Evolutionary conservation across 2,113 vertebrate species (phyloP), one percentile per base, ranked within the genome.

Genomic region (Seriola quinqueradiata): DNA sequence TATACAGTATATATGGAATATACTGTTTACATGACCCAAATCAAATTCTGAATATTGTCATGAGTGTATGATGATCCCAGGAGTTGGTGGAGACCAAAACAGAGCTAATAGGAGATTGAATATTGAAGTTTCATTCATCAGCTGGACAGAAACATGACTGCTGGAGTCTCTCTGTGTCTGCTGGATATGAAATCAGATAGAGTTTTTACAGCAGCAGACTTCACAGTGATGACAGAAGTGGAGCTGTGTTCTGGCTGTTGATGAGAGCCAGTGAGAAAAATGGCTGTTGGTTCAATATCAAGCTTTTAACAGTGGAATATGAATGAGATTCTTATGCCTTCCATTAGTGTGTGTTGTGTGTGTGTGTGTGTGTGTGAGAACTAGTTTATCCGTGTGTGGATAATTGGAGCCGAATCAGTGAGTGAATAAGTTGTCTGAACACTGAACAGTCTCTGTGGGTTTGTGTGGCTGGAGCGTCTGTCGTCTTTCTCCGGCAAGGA

Each of bases 341-440:
- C 50, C 50, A 52, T 52, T n/a, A 21, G 50, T 21, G 21, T 40
- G 68, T 57, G 66, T 70, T 50, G 4, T 5, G n/a, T 60, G 52
- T 57, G 34, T 40, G 68, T 57, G 52, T 57, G 34, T 40, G 50
- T 57, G 66, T 70, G 28, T 74, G 50, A 48, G 68, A 38, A 36
- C 34, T 40, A 40, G 1, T 63, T 52, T 57, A 21, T 40, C 42
- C 55, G 21, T 17, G 21, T 64, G 17, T 77, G 58, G 13, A 25
- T 79, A n/a, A 72, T 25, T 82, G 60, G 60, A 88, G 74, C 40
- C 0, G 14, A 46, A 75, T 71, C 79, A 75, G 66, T 44, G 59
- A 63, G n/a, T 44, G 60, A 46, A 75, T 70, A 10, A 57, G 67
- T 21, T 66, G 66, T 77, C 9, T 72, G 75, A 77, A 60, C 73